Evolutionary conservation across 2,113 vertebrate genomes (phyloP), one percentile per base, ranked within the genome.

Genomic region (Pollachius pollachius): DNA sequence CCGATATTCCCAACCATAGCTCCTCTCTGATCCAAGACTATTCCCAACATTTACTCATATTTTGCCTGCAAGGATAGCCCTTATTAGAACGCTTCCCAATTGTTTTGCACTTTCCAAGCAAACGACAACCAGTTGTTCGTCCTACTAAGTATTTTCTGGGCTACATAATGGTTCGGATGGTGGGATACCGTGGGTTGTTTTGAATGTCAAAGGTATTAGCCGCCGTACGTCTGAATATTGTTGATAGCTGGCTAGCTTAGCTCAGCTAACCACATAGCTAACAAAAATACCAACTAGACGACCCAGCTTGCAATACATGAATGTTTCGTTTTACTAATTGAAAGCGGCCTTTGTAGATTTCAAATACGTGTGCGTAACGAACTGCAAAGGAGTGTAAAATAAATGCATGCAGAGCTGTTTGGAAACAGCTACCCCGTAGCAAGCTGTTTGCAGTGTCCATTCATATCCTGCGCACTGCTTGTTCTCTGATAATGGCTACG

Each of bases 1-100:
- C 69, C 92, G 89, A 92, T 34, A 93, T 92, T 92, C 92, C 92
- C 92, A 92, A 93, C 88, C 92, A 93, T 90, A 91, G 86, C 91
- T 54, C 52, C 52, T 54, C 90, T 89, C 88, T 89, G 85, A 87
- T 92, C 91, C 91, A 89, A 89, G 89, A 92, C 79, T 92, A 92
- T 93, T 91, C 92, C 30, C 92, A 90, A 93, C 92, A 93, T 91
- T 92, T 89, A 93, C 91, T 92, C 89, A 88, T 88, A 89, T 93
- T 91, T 90, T 88, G 84, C 89, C 83, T 85, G 90, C 88, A 84
- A 85, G 80, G 73, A 83, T 85, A 84, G 76, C 71, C 64, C 72
- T 34, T 34, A 34, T 34, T 5, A 34, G 73, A 84, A 76, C 81
- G 84, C 84, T 85, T 73, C 84, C 82, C 86, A 88, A 79, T 79